Conservation (phyloP, 2,113 vertebrate species). For the Tonatia bakeri region DNA sequence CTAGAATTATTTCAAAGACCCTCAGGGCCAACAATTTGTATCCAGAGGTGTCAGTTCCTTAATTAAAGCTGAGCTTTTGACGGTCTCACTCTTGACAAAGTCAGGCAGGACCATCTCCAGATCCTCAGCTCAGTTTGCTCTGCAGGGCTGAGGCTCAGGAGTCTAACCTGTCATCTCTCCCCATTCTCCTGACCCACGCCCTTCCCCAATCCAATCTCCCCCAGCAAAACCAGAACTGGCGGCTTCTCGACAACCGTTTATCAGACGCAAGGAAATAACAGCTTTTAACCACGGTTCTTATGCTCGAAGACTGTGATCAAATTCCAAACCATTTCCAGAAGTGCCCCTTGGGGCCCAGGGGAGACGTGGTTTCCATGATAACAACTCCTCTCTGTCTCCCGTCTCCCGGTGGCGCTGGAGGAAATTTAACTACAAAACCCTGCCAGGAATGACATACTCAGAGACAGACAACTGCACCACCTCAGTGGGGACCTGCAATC, state of each 20-base stretch:
- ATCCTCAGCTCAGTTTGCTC: neutral
- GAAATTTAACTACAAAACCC: slow-evolving; percentile 22
- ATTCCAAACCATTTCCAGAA: slow-evolving; percentile 73
- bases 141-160: neutral
- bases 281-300: slow-evolving; percentile 75
- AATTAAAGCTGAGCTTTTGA: neutral
- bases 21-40: neutral
- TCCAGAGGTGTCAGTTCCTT: neutral
- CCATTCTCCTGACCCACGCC: neutral
- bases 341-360: slow-evolving; percentile 68
- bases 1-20: neutral
- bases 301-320: slow-evolving; percentile 79
- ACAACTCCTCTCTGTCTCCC: slow-evolving; percentile 27
- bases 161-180: neutral
- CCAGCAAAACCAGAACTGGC: slow-evolving; percentile 53
- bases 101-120: neutral
- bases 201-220: neutral
- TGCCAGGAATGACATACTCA: neutral
- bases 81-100: neutral
- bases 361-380: slow-evolving; percentile 72
- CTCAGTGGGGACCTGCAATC: neutral
- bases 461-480: neutral
- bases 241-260: slow-evolving; percentile 69
- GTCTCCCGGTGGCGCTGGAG: neutral
- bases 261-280: slow-evolving; percentile 76